Evolutionary conservation across 2,888 invertebrate genomes (phyloP).

Genomic region (Ecdyonurus torrentis): DNA sequence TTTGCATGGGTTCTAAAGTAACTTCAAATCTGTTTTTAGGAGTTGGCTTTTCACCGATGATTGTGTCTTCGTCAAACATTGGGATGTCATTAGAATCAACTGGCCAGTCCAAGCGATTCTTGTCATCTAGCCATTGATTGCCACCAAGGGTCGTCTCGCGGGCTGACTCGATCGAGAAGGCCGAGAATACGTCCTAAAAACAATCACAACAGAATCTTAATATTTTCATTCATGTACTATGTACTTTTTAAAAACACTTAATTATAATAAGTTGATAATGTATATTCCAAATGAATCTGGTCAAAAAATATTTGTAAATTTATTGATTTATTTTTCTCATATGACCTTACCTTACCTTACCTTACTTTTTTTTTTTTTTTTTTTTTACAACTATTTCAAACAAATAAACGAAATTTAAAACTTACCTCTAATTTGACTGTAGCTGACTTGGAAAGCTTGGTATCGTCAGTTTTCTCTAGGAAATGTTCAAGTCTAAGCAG

Average conservation of each 20-base stretch:
- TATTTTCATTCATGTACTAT: no score
- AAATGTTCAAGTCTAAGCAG: slow-evolving; percentile 64
- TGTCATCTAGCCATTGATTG: slow-evolving; percentile 42
- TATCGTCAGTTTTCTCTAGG: slow-evolving; percentile 44
- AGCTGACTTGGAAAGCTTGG: slow-evolving; percentile 31
- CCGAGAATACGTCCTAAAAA: slow-evolving; percentile 33
- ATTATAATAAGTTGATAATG: no score
- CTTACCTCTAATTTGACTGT: slow-evolving; percentile 31
- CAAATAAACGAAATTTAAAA: not conserved
- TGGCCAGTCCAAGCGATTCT: slow-evolving; percentile 34
- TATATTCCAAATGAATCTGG: no score
- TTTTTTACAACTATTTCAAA: no score
- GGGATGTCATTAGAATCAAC: not conserved
- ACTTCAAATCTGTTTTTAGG: slow-evolving; percentile 23
- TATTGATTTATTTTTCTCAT: no score
- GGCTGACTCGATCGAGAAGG: slow-evolving; percentile 34
- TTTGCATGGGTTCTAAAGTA: slow-evolving; percentile 50
- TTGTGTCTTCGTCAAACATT: not conserved
- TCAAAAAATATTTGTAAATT: no score
- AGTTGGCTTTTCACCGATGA: slow-evolving; percentile 14
- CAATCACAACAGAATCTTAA: no score
- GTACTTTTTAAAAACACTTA: no score
- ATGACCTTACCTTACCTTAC: no score
- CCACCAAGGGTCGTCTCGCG: slow-evolving; percentile 54
- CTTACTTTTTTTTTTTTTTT: no score